Base-by-base conservation (phyloP, 2,113 vertebrate species). In the Rhinoderma darwinii region DNA sequence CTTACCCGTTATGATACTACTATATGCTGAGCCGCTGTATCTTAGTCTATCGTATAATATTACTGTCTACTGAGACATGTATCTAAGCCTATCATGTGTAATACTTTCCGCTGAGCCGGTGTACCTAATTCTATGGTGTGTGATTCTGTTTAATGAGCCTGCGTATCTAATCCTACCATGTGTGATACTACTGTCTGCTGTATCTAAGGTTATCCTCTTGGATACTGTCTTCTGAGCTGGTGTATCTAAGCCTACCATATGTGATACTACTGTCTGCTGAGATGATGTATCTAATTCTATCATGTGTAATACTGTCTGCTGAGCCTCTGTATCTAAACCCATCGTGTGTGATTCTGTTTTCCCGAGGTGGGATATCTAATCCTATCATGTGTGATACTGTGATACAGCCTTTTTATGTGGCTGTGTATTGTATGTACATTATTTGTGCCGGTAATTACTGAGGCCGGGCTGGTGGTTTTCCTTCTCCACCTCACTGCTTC, bases 391-490 rank as follows among this genome's bases (percentile, higher is more conserved):
- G 7, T 59, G 22, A n/a, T 59, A 59, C 54, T 59, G 54, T 73
- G 70, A 25, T 41, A 10, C 37, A 39, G 20, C 32, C 35, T 72
- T 20, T 20, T n/a, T 20, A 8, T 25, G 54, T 61, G 59, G 59
- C 3, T 7, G 9, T 3, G 44, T 20, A 37, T 61, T 37, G 35
- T n/a, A n/a, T n/a, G n/a, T n/a, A n/a, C n/a, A n/a, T n/a, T n/a
- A n/a, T n/a, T n/a, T n/a, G n/a, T n/a, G n/a, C n/a, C n/a, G 82
- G 25, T 74, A 84, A 84, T 84, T 74, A 54, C 32, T 41, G 68
- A 83, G 82, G 82, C 66, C 32, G 68, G 50, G 47, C 82, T 59
- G 50, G 22, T 84, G n/a, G 27, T 37, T 22, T n/a, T n/a, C 32
- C 32, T 59, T 84, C 83, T 84, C 83, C 54, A 14, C 72, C 83